These are phyloP conservation scores for Leucophenga montana DNA, from an alignment of 2,888 invertebrate genomes.

Conservation along the genomic window DNA sequence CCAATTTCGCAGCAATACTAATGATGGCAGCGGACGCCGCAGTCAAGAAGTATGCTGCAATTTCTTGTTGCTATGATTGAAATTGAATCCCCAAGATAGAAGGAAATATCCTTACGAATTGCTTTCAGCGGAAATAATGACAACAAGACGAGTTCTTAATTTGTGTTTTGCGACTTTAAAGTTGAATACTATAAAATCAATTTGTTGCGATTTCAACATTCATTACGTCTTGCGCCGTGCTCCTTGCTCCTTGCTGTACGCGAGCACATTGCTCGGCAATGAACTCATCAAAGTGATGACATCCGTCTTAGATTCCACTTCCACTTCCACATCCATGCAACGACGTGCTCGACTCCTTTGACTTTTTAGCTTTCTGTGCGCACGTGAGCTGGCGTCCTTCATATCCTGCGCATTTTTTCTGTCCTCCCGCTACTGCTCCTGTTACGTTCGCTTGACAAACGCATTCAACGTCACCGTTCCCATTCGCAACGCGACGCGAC, in stretches of 20 bases:
- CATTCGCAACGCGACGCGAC: not conserved
- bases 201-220: slow-evolving; percentile 49
- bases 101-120: too few species aligned
- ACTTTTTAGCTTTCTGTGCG: not conserved
- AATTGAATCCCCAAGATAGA: slow-evolving; percentile 13
- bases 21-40: not conserved
- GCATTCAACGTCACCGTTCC: not conserved
- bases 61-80: slow-evolving; percentile 6
- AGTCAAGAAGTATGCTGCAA: not conserved
- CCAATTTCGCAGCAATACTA: not conserved
- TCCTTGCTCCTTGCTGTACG: not conserved
- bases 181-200: slow-evolving; percentile 51
- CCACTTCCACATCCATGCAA: slow-evolving; percentile 32
- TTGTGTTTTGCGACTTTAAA: not conserved
- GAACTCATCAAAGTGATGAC: slow-evolving; percentile 57
- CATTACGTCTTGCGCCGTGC: too few species aligned
- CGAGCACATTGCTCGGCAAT: slow-evolving; percentile 45
- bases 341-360: slow-evolving; percentile 14
- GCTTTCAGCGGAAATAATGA: too few species aligned
- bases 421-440: slow-evolving; percentile 1
- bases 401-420: slow-evolving; percentile 13
- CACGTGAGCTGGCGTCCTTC: not conserved
- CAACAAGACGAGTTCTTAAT: not conserved
- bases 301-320: slow-evolving; percentile 43
- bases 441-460: slow-evolving; percentile 9